A percentile compares a stretch with the other conserved stretches of the same genome.
Evolutionary conservation across 2,797 vertebrate species (phyloP).

Genomic region (Trachurus trachurus): DNA sequence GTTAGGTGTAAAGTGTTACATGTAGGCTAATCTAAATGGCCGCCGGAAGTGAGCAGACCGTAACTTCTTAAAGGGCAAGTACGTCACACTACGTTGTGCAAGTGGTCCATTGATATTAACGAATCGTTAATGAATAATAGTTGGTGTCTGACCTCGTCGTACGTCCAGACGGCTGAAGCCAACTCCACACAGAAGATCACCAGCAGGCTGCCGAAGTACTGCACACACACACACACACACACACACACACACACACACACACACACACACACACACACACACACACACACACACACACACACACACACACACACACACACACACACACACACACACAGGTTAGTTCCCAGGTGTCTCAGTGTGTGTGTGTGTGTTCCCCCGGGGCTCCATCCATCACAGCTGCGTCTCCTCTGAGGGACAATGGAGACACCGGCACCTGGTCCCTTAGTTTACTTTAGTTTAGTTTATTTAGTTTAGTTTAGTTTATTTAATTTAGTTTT

Average conservation of each 20-base stretch:
- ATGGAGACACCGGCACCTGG: slow-evolving; percentile 44
- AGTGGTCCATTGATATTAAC: too few relatives aligned
- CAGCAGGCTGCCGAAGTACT: slow-evolving; percentile 97
- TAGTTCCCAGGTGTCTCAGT: too few relatives aligned
- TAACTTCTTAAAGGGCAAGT: too few relatives aligned
- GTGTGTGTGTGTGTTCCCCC: not conserved
- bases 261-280: slow-evolving; percentile 10
- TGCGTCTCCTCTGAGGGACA: slow-evolving; percentile 42
- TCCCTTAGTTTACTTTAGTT: too few relatives aligned
- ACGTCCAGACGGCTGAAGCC: slow-evolving; percentile 97
- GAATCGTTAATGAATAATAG: too few relatives aligned
- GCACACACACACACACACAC: slow-evolving; percentile 32
- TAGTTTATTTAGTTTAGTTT: too few relatives aligned
- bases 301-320: not conserved
- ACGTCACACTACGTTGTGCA: too few relatives aligned
- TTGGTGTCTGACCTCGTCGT: slow-evolving; percentile 86
- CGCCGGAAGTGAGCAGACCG: too few relatives aligned
- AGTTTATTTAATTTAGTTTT: too few relatives aligned
- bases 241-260: not conserved
- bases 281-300: not conserved
- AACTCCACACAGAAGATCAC: slow-evolving; percentile 97
- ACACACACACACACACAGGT: too few relatives aligned
- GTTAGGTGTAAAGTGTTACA: too few relatives aligned
- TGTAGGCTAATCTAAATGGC: too few relatives aligned
- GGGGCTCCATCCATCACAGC: slow-evolving; percentile 7